These are phyloP conservation scores for Zosterops pallidus DNA, from an alignment of 2,113 vertebrate species.

Conservation along the genomic window DNA sequence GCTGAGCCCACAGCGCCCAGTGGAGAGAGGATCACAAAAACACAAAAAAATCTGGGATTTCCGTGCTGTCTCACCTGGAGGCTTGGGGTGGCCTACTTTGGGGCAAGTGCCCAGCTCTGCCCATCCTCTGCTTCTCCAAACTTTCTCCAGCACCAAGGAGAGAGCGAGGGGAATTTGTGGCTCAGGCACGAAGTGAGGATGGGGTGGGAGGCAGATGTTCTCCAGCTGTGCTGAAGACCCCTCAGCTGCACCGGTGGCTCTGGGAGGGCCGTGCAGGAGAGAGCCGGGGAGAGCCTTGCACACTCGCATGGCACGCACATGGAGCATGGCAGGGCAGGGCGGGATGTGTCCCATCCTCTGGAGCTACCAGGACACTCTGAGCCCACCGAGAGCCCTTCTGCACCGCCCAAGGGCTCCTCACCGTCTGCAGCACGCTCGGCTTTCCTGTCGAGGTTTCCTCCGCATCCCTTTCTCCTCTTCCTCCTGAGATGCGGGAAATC, in stretches of 20 bases:
- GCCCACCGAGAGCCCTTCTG: not conserved
- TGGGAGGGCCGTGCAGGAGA: not conserved
- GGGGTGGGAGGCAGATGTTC: not conserved
- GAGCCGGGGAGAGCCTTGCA: not conserved
- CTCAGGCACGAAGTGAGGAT: not conserved
- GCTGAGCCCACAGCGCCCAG: not conserved
- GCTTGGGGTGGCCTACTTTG: rapidly evolving
- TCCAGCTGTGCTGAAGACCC: not conserved
- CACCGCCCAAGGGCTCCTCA: not conserved
- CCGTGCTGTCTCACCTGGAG: not conserved
- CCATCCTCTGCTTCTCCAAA: not conserved
- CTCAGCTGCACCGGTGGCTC: not conserved
- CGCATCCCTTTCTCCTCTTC: not conserved
- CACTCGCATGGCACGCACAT: rapidly evolving
- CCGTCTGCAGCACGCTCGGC: not conserved
- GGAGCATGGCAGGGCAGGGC: rapidly evolving
- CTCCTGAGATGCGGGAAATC: not conserved
- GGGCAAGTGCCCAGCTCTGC: not conserved
- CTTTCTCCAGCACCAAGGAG: rapidly evolving
- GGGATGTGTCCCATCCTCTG: not conserved
- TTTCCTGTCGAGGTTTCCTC: not conserved
- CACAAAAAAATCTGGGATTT: too few relatives aligned
- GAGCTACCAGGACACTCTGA: not conserved
- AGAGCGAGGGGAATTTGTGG: not conserved
- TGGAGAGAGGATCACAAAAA: not conserved